A percentile compares a stretch with the other conserved stretches of the same genome.
phyloP scores from a whole-genome alignment of 2,888 invertebrate species.

The Cheilosia soror region DNA sequence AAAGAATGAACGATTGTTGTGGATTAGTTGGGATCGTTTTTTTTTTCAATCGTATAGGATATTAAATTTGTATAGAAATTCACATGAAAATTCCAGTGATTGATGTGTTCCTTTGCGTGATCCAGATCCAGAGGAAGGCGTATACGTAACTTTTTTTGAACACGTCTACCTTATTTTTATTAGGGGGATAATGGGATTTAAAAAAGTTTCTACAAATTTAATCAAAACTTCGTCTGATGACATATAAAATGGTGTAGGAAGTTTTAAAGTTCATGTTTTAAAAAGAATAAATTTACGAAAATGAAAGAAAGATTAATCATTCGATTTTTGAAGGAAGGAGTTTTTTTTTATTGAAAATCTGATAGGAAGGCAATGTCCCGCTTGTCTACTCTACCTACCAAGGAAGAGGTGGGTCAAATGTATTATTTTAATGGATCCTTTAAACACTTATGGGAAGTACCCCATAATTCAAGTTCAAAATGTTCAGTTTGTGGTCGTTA shows the following conservation, averaged over 20 bases:
- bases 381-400: too few species aligned
- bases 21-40: constrained; percentile 11
- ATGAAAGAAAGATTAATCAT: background rate
- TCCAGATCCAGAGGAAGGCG: too few species aligned
- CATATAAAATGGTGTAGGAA: background rate
- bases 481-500: too few species aligned
- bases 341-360: too few species aligned
- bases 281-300: constrained; percentile 9
- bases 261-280: background rate
- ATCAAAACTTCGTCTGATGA: constrained; percentile 31
- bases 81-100: constrained; percentile 44
- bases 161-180: background rate
- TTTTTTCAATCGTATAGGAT: constrained; percentile 7
- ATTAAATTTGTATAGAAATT: constrained; percentile 13
- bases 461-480: too few species aligned
- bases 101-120: constrained; percentile 25
- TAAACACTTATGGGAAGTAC: too few species aligned
- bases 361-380: too few species aligned
- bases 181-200: constrained; percentile 34
- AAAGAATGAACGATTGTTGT: constrained; percentile 19
- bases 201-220: constrained; percentile 28
- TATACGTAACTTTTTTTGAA: constrained; percentile 16
- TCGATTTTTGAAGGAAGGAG: too few species aligned
- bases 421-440: too few species aligned
- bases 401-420: too few species aligned